phyloP scores from a whole-genome alignment of 2,113 vertebrate genomes.

The Candoia aspera region DNA sequence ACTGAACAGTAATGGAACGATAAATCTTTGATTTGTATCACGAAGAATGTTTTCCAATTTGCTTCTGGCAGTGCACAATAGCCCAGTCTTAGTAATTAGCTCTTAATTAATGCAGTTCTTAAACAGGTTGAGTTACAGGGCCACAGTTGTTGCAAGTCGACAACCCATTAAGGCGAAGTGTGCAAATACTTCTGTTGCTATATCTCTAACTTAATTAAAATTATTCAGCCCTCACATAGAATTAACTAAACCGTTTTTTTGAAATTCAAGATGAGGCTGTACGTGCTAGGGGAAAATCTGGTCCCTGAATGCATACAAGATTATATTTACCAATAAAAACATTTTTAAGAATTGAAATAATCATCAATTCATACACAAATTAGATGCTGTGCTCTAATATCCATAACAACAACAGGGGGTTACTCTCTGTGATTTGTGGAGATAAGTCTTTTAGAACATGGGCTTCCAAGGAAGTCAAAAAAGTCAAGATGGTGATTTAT shows the following conservation, averaged over 20 bases:
- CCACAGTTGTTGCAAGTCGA: neutral
- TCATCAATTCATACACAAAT: neutral
- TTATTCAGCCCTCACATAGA: neutral
- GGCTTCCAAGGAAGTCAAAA: neutral
- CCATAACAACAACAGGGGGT: neutral
- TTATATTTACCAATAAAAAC: neutral
- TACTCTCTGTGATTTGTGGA: neutral
- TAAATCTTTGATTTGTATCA: neutral
- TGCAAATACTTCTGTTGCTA: neutral
- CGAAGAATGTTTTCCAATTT: neutral
- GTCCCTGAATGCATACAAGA: neutral
- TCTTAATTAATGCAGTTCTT: neutral
- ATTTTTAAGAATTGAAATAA: neutral
- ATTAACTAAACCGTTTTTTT: neutral
- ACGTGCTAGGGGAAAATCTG: neutral
- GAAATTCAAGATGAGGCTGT: neutral
- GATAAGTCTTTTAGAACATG: neutral
- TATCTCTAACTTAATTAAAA: neutral
- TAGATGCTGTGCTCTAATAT: neutral
- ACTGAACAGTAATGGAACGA: slow-evolving; percentile 4
- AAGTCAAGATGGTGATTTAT: neutral
- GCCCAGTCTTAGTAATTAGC: neutral
- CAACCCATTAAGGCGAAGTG: neutral
- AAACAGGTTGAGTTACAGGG: neutral
- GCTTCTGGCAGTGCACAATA: neutral